These are phyloP conservation scores for Lepidurus packardi DNA, from an alignment of 1,140 invertebrate genomes.

Conservation along the genomic window DNA sequence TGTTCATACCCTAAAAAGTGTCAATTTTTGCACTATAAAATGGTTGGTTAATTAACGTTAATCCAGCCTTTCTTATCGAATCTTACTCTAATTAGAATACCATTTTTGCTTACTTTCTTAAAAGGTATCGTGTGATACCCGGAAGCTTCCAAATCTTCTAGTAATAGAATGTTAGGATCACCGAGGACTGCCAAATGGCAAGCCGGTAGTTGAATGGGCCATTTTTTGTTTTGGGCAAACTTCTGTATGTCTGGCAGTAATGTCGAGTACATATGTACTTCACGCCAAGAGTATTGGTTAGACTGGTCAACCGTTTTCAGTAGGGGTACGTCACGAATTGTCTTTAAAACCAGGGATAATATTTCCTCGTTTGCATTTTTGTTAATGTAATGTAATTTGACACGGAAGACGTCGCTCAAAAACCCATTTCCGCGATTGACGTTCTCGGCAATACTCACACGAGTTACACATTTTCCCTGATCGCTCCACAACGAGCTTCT, in stretches of 20 bases:
- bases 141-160: conserved; percentile 23
- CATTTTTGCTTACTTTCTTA: background rate
- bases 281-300: background rate
- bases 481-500: background rate
- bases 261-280: conserved; percentile 13
- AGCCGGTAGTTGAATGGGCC: background rate
- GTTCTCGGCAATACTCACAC: background rate
- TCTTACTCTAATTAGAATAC: background rate
- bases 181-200: background rate
- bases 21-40: no score
- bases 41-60: background rate
- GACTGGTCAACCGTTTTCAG: background rate
- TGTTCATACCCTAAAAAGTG: conserved; percentile 1
- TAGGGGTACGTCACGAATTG: background rate
- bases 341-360: background rate
- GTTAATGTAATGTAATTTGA: background rate
- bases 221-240: background rate
- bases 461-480: background rate
- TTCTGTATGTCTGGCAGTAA: conserved; percentile 17
- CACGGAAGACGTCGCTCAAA: background rate
- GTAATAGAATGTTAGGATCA: background rate
- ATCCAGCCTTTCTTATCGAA: background rate
- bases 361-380: background rate
- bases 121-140: conserved; percentile 7
- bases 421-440: background rate